These are phyloP conservation scores for Chloroceryle aenea DNA, from an alignment of 2,113 vertebrate species.

Conservation along the genomic window DNA sequence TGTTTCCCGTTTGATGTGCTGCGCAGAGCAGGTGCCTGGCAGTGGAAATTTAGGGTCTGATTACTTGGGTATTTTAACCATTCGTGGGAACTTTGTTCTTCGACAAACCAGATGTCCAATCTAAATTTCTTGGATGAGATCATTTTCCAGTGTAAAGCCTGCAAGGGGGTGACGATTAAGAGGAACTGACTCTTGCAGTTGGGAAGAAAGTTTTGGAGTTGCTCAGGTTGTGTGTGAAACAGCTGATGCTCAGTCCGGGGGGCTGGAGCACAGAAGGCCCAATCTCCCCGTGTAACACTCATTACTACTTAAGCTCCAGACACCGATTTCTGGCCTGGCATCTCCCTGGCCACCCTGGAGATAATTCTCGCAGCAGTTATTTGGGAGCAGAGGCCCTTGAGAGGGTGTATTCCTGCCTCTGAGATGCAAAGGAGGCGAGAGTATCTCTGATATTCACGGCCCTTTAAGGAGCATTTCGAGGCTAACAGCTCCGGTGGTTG, in stretches of 20 bases:
- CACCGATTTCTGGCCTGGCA: no score
- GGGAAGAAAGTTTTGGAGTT: background rate
- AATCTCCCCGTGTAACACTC: no score
- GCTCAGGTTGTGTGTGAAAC: fast-evolving
- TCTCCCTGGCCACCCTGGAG: no score
- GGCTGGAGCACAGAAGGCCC: background rate
- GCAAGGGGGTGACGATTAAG: background rate
- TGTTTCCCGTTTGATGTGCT: background rate
- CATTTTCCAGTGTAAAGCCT: background rate
- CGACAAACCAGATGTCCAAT: background rate
- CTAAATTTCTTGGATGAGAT: background rate
- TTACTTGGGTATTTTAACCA: background rate
- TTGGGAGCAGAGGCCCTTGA: background rate
- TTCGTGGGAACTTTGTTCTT: background rate
- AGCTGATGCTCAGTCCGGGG: background rate
- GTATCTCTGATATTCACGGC: background rate
- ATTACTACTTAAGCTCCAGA: no score
- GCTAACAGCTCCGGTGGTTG: background rate
- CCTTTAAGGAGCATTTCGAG: background rate
- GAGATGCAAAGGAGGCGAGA: background rate
- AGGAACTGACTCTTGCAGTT: background rate
- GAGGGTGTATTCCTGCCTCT: background rate
- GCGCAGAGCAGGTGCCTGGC: background rate
- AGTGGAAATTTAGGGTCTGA: background rate
- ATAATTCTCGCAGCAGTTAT: background rate